phyloP scores from a whole-genome alignment of 2,888 invertebrate genomes.

The Himalopsyche tibetana region DNA sequence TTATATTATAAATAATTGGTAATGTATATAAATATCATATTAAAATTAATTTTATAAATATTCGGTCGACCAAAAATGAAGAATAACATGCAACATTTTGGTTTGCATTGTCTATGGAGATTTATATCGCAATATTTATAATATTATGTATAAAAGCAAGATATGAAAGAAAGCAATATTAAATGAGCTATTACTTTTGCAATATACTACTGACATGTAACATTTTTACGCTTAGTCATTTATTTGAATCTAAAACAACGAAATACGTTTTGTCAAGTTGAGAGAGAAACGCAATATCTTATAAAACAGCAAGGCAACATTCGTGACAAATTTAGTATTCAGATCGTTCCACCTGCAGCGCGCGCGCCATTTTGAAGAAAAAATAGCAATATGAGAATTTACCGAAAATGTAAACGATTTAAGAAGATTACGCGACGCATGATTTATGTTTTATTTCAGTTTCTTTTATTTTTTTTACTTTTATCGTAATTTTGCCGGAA shows the following conservation, averaged over 20 bases:
- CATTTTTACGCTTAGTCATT: not conserved
- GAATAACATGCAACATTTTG: too few species aligned
- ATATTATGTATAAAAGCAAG: too few species aligned
- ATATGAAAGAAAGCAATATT: not conserved
- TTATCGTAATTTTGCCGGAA: not conserved
- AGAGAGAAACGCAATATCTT: not conserved
- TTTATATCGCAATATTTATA: too few species aligned
- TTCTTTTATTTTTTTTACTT: not conserved
- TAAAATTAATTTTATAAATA: too few species aligned
- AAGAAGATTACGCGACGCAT: not conserved
- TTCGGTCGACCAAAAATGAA: too few species aligned
- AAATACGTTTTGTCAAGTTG: not conserved
- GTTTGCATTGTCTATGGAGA: too few species aligned
- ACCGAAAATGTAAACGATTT: constrained; percentile 40
- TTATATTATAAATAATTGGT: too few species aligned
- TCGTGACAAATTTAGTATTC: constrained; percentile 42
- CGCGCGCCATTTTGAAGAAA: constrained; percentile 39
- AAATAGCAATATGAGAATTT: constrained; percentile 32
- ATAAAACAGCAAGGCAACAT: not conserved
- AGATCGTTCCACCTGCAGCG: constrained; percentile 37
- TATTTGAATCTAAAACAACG: not conserved
- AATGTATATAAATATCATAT: too few species aligned
- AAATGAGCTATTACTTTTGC: not conserved
- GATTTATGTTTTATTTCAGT: constrained; percentile 19
- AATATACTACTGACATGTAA: not conserved